phyloP scores from a whole-genome alignment of 2,113 vertebrate species.

The Pagrus major region DNA sequence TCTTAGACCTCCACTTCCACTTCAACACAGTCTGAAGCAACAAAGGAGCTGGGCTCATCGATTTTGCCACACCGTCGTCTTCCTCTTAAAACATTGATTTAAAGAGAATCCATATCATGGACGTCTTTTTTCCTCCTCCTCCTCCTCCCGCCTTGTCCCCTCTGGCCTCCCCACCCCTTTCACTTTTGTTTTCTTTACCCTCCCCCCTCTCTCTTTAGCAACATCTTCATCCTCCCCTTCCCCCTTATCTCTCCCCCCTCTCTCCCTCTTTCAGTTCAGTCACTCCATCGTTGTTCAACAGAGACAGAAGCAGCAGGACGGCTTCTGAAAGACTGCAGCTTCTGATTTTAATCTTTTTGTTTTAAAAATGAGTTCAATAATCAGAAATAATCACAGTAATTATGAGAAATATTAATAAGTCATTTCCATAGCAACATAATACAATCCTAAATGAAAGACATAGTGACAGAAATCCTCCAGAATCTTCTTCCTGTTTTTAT shows the following conservation, averaged over 20 bases:
- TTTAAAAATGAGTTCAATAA: not conserved
- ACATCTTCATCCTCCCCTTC: constrained; percentile 42
- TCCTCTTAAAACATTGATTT: not conserved
- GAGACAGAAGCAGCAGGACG: constrained; percentile 12
- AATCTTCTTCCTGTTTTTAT: not conserved
- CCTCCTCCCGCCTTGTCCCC: constrained; percentile 9
- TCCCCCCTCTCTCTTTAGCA: constrained; percentile 40
- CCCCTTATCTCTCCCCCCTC: constrained; percentile 10
- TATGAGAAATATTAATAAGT: not conserved
- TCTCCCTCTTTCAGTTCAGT: not conserved
- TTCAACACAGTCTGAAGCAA: not conserved
- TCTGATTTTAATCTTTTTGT: not conserved
- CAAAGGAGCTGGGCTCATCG: not conserved
- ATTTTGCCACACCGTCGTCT: not conserved
- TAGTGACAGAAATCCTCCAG: not conserved
- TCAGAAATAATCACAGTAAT: not conserved
- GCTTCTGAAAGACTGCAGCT: not conserved
- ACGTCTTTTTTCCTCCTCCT: not conserved
- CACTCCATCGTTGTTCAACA: constrained; percentile 48
- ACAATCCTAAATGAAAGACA: not conserved
- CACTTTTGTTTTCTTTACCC: constrained; percentile 61
- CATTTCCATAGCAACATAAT: not conserved
- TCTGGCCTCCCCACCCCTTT: constrained; percentile 34
- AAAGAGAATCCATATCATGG: not conserved
- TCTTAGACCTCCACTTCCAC: not conserved